Conservation (phyloP, 2,888 invertebrate genomes). For the Aporophyla lueneburgensis region DNA sequence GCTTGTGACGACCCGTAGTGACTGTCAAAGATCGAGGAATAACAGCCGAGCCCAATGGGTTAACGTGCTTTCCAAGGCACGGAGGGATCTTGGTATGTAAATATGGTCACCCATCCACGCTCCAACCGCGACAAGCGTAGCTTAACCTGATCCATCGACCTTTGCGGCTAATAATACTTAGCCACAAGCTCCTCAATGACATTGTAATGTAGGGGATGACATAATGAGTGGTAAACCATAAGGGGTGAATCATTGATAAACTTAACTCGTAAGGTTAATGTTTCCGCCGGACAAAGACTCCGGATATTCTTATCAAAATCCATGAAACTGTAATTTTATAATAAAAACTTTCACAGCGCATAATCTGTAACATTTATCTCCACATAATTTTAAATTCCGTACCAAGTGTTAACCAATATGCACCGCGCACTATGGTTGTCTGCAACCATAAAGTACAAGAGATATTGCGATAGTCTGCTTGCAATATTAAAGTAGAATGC, state of each 20-base stretch:
- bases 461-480: conserved; percentile 60
- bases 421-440: conserved; percentile 25
- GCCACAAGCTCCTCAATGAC: not conserved
- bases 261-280: not conserved
- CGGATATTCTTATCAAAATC: too few species aligned
- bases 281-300: not conserved
- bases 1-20: too few species aligned
- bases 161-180: too few species aligned
- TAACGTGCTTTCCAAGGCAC: too few species aligned
- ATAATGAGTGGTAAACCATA: not conserved
- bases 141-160: too few species aligned
- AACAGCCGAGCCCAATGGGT: too few species aligned
- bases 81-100: too few species aligned
- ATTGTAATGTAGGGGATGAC: not conserved
- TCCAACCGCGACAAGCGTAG: too few species aligned
- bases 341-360: too few species aligned
- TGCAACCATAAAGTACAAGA: conserved; percentile 42
- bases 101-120: too few species aligned
- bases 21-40: too few species aligned
- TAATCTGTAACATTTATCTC: conserved; percentile 13
- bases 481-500: conserved; percentile 60
- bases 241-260: not conserved
- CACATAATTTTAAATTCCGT: conserved; percentile 18
- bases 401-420: conserved; percentile 35
- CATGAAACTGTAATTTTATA: too few species aligned